Percentiles rank a stretch among this genome's conserved stretches.
These are phyloP conservation scores for Noctua janthina DNA, from an alignment of 2,888 invertebrate genomes.

Conservation along the genomic window DNA sequence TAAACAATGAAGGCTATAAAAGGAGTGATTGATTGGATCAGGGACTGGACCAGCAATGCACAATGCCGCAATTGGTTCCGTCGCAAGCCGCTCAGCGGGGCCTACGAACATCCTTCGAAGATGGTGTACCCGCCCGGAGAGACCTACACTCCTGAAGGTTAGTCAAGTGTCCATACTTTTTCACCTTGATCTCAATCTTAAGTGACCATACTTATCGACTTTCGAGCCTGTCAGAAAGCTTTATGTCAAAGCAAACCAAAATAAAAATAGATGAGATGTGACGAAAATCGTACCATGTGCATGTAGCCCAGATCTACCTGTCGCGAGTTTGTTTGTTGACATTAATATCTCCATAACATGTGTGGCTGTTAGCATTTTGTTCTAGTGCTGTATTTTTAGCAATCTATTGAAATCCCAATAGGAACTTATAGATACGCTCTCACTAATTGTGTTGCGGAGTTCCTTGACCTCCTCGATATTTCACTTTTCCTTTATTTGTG, in stretches of 20 bases:
- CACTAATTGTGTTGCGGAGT: neutral
- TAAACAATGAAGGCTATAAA: constrained; percentile 56
- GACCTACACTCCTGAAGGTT: constrained; percentile 94
- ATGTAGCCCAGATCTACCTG: neutral
- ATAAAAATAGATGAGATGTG: neutral
- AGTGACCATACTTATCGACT: neutral
- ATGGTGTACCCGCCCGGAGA: constrained; percentile 98
- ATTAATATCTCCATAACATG: neutral
- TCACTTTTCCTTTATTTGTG: neutral
- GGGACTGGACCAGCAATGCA: constrained; percentile 97
- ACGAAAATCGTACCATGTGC: neutral
- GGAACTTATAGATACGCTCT: neutral
- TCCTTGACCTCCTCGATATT: neutral
- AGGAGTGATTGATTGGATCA: constrained; percentile 72
- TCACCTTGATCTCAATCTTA: neutral
- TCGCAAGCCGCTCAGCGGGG: constrained; percentile 95
- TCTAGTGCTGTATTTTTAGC: neutral
- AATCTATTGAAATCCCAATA: neutral
- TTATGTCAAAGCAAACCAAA: neutral
- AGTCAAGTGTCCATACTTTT: constrained; percentile 5
- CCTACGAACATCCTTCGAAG: constrained; percentile 97
- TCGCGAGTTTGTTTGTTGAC: neutral
- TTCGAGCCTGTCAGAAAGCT: neutral
- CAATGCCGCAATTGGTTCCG: constrained; percentile 97
- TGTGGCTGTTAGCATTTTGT: neutral